A percentile compares a stretch with the other conserved stretches of the same genome.
Conservation (phyloP, 2,888 invertebrate species). For the Drosophila hamatofila region DNA sequence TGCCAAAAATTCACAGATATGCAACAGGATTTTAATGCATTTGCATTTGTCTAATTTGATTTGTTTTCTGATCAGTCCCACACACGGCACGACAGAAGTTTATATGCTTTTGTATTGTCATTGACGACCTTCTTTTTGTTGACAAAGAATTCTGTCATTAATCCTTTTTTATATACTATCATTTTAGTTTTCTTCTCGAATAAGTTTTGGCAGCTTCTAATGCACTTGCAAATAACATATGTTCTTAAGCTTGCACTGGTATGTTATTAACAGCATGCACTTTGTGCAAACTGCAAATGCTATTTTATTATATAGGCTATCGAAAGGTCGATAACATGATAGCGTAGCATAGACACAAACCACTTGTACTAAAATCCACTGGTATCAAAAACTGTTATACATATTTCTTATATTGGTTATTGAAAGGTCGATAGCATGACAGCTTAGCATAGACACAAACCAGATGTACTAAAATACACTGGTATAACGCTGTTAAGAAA, state of each 20-base stretch:
- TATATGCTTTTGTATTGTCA: background rate
- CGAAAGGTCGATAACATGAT: background rate
- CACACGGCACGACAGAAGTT: conserved; percentile 4
- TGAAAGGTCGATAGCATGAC: background rate
- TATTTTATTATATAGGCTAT: background rate
- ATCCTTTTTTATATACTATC: background rate
- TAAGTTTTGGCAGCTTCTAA: background rate
- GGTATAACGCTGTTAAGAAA: background rate
- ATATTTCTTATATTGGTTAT: too few species aligned
- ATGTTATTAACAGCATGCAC: background rate
- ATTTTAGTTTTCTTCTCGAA: background rate
- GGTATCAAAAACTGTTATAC: too few species aligned
- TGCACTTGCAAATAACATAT: background rate
- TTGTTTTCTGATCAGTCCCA: conserved; percentile 12
- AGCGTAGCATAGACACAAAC: background rate
- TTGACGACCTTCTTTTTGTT: background rate
- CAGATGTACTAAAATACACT: background rate
- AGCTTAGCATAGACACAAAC: background rate
- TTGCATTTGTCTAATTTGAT: conserved; percentile 1
- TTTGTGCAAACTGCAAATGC: background rate
- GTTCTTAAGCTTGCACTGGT: background rate
- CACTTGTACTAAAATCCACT: background rate
- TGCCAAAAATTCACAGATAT: background rate
- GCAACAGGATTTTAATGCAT: conserved; percentile 4
- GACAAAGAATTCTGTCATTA: background rate